These are phyloP conservation scores for Garra rufa DNA, from an alignment of 2,113 vertebrate species.

Conservation along the genomic window DNA sequence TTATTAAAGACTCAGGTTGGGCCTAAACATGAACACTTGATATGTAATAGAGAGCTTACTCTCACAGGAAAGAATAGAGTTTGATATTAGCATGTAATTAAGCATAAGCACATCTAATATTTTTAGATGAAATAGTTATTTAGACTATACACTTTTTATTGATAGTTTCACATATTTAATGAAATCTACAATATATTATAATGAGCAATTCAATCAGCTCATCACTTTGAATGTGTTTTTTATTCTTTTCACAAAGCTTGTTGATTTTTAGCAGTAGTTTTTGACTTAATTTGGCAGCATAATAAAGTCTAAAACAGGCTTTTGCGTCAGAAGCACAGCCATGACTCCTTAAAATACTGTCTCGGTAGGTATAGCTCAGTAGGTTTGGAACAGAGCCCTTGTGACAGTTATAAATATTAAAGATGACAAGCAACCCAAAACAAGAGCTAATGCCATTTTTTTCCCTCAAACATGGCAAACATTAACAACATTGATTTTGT, in stretches of 20 bases:
- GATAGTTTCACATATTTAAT: neutral
- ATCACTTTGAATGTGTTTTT: no score
- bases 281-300: neutral
- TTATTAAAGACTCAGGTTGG: neutral
- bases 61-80: neutral
- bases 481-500: conserved; percentile 25
- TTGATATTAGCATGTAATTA: neutral
- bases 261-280: no score
- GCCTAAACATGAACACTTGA: neutral
- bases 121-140: neutral
- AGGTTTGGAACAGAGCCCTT: neutral
- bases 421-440: conserved; percentile 8
- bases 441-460: neutral
- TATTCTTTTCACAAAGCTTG: neutral
- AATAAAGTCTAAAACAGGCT: neutral
- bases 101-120: neutral
- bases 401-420: conserved; percentile 7
- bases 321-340: neutral
- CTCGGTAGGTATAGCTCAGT: neutral
- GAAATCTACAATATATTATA: neutral
- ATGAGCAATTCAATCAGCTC: no score
- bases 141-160: neutral
- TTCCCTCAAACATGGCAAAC: neutral
- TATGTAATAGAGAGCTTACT: conserved; percentile 13
- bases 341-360: neutral